phyloP scores from a whole-genome alignment of 2,888 invertebrate genomes.

The Exocentrus adspersus region DNA sequence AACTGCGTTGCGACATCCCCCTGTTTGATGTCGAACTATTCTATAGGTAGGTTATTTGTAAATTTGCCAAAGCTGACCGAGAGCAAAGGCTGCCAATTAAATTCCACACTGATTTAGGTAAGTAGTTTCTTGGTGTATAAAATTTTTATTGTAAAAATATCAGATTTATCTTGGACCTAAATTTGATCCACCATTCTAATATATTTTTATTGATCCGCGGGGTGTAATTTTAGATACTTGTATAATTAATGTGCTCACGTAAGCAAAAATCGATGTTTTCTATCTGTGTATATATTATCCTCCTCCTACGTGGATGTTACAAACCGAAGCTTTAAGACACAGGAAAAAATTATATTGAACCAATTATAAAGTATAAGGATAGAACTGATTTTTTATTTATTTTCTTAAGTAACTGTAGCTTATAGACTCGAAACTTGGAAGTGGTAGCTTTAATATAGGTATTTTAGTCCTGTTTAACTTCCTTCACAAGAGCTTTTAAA shows the following conservation, averaged over 20 bases:
- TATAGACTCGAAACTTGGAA: slow-evolving; percentile 10
- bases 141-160: too few relatives aligned
- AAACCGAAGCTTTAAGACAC: slow-evolving; percentile 22
- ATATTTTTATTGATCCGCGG: not conserved
- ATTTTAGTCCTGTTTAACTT: slow-evolving; percentile 11
- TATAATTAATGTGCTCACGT: slow-evolving; percentile 3
- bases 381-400: slow-evolving; percentile 20
- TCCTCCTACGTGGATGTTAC: slow-evolving; percentile 20
- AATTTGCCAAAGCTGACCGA: not conserved
- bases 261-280: not conserved
- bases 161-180: too few relatives aligned
- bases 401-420: slow-evolving; percentile 7
- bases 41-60: not conserved
- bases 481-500: too few relatives aligned
- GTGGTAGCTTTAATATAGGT: slow-evolving; percentile 11
- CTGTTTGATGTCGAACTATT: too few relatives aligned
- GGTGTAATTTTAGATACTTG: not conserved
- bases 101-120: not conserved
- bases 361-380: slow-evolving; percentile 15
- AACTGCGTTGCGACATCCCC: too few relatives aligned
- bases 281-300: not conserved
- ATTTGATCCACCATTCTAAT: not conserved
- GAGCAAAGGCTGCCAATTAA: not conserved
- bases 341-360: slow-evolving; percentile 12
- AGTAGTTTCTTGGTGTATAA: too few relatives aligned